Evolutionary conservation across 1,140 invertebrate species (phyloP), one percentile per base, ranked within the genome.

Genomic region (Eumeta japonica): DNA sequence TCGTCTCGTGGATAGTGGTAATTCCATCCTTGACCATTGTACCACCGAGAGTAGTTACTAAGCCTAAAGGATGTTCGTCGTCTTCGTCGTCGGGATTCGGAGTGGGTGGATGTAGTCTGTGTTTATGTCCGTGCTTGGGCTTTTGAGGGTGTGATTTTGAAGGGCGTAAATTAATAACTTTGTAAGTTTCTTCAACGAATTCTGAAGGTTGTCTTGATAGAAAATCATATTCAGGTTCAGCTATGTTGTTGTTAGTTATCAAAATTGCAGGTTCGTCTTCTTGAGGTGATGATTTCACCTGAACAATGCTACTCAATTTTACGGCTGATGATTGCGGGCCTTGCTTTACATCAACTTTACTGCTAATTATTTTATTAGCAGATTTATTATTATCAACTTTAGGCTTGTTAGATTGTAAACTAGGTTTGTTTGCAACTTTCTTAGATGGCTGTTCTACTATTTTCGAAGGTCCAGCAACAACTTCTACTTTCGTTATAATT

Each of bases 1-100:
- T 90, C 0, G 89, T 92, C 72, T 92, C 88, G 52, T 90, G 88
- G 5, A 92, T 83, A 1, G 89, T 92, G 1, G 89, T 92, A 1
- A 86, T 54, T 1, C 89, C 90, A 56, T 91, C 85, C 53, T 88
- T 86, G 2, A 92, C 83, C 18, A 91, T 82, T 2, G 88, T 92
- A 13, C 89, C 89, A 19, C 87, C 87, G 4, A 90, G 74, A 52
- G 84, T 88, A 1, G 88, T 90, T 0, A 92, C 87, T 24, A 91
- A 65, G 1, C 88, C 88, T 2, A 88, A 82, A 2, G 87, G 85
- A 70, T 87, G 85, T 35, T 82, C 76, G 32, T 83, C 80, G 12
- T 59, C 79, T 47, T 53, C 77, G 70, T 1, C 57, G 45, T 68
- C 48, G 11, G 62, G 48, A 35, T 64, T 57, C 48, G 71, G 52